Evolutionary conservation across 2,797 vertebrate genomes (phyloP), one percentile per base, ranked within the genome.

Genomic region (Zenarchopterus dispar): DNA sequence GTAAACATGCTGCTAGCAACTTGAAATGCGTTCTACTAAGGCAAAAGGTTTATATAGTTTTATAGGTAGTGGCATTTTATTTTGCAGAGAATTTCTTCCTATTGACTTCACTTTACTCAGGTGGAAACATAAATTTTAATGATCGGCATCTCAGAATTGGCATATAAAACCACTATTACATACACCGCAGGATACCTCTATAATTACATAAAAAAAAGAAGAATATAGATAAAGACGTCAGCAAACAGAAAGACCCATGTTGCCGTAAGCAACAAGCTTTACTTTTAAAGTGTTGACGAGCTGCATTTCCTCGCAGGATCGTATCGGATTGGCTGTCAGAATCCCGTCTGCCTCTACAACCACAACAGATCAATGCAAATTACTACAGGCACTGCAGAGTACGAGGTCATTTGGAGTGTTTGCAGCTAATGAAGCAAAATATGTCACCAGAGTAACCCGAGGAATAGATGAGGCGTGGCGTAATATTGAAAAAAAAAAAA

Each of bases 361-460:
- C 43, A 48, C 18, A 65, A 56, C 57, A 48, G 52, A 70, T 75
- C 56, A 70, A 66, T 70, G 56, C 24, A 47, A 61, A 61, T 51
- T 57, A 65, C 43, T 53, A 42, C 43, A 28, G 33, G 56, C 36
- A 21, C 47, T 36, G 50, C 46, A 50, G 15, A 56, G 57, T 24
- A 28, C 41, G 52, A 62, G 53, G 53, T 56, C 50, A 68, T 59
- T n/a, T 55, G 41, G 28, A 50, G 22, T 22, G 61, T 51, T 36
- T 21, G 62, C 36, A 56, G 18, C 39, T 43, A 56, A 64, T 36
- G 63, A 47, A 51, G 19, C 18, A 26, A 42, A 58, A 41, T 28
- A 50, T 59, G 18, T 63, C 19, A 28, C 28, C 50, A 4, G 11
- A 47, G 13, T 13, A 39, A 39, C 11, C 36, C 13, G 16, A 23